Percentiles rank a stretch among this genome's conserved stretches.
These are phyloP conservation scores for Polydrusus cervinus DNA, from an alignment of 2,888 invertebrate species.

Conservation along the genomic window DNA sequence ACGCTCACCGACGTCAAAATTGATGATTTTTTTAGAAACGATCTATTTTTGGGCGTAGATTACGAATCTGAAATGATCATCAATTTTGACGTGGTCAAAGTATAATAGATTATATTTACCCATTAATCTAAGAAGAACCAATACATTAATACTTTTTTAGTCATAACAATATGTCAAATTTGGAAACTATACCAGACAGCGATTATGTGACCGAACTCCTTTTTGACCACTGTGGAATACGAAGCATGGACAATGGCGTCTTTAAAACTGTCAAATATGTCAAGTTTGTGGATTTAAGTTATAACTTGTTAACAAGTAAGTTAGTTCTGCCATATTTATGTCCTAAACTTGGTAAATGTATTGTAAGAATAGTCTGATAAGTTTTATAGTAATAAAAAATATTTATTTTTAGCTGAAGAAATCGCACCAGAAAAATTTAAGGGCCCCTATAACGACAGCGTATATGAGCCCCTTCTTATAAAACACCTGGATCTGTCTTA, in stretches of 20 bases:
- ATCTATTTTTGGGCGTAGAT: no score
- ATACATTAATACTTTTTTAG: slow-evolving; percentile 63
- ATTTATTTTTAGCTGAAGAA: slow-evolving; percentile 73
- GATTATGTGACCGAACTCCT: slow-evolving; percentile 73
- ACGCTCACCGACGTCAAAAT: no score
- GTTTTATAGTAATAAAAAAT: no score
- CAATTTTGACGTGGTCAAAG: no score
- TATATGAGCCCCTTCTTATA: slow-evolving; percentile 75
- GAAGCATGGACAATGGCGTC: slow-evolving; percentile 73
- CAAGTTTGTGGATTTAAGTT: slow-evolving; percentile 75
- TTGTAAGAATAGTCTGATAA: no score
- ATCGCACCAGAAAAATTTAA: slow-evolving; percentile 79
- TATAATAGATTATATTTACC: no score
- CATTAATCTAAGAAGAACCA: no score
- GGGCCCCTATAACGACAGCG: slow-evolving; percentile 75
- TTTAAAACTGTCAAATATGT: slow-evolving; percentile 73
- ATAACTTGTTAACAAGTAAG: slow-evolving; percentile 75
- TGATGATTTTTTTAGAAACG: no score
- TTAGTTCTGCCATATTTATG: no score
- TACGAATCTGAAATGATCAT: no score
- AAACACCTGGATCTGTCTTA: slow-evolving; percentile 77
- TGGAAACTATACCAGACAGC: slow-evolving; percentile 71
- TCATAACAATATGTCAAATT: slow-evolving; percentile 72
- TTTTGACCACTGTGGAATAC: slow-evolving; percentile 74
- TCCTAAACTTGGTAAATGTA: no score